Conservation (phyloP, 2,113 vertebrate species). For the Trachemys scripta region DNA sequence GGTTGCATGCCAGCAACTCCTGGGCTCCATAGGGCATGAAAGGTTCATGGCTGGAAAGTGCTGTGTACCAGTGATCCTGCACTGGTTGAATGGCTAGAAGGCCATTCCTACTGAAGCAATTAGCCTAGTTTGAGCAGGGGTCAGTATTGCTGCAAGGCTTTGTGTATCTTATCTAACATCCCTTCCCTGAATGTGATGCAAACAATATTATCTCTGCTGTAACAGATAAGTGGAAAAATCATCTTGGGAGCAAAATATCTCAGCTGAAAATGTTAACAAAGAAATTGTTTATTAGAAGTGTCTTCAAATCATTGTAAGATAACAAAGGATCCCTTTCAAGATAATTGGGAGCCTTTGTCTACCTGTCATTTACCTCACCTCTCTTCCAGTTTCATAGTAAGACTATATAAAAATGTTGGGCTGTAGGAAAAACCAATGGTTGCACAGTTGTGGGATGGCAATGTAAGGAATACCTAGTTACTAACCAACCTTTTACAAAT, state of each 20-base stretch:
- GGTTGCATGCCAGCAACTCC: accelerated
- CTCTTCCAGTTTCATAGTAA: accelerated
- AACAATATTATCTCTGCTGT: neutral
- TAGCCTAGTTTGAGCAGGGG: neutral
- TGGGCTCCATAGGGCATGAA: accelerated
- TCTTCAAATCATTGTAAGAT: neutral
- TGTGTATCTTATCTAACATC: neutral
- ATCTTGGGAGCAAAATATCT: neutral
- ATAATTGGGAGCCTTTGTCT: neutral
- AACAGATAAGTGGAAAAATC: neutral
- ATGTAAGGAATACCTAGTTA: accelerated
- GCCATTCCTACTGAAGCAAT: accelerated
- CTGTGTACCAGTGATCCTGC: accelerated
- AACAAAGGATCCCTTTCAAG: neutral
- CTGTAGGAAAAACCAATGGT: neutral
- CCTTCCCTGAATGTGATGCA: neutral
- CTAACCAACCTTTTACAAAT: neutral
- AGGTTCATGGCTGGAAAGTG: accelerated
- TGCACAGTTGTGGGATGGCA: neutral
- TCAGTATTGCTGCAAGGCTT: accelerated
- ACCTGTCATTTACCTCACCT: neutral
- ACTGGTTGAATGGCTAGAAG: accelerated
- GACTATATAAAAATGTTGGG: neutral
- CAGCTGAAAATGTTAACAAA: neutral
- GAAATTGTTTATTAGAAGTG: neutral